Evolutionary conservation across 2,888 invertebrate species (phyloP).

Genomic region (Acrobasis suavella): DNA sequence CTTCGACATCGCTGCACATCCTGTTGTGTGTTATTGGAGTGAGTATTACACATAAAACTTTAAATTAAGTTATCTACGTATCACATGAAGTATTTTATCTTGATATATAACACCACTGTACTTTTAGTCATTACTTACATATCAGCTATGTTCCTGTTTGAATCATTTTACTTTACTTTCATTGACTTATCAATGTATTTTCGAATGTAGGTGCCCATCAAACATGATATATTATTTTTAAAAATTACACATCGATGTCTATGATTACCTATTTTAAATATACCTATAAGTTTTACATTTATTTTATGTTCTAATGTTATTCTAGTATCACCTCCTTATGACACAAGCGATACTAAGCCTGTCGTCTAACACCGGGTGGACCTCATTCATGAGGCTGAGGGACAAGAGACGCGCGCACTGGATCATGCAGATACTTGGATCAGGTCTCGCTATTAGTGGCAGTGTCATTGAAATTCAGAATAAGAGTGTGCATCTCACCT

Average conservation of each 20-base stretch:
- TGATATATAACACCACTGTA: too few species aligned
- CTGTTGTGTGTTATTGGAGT: conserved; percentile 38
- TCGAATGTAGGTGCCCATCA: too few species aligned
- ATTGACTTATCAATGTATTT: too few species aligned
- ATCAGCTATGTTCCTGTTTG: too few species aligned
- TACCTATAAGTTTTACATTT: too few species aligned
- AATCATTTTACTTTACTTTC: too few species aligned
- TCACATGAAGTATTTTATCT: too few species aligned
- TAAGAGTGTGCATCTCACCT: conserved; percentile 45
- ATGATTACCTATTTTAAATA: too few species aligned
- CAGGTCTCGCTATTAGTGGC: conserved; percentile 50
- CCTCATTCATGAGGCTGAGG: conserved; percentile 40
- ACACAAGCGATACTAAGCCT: conserved; percentile 51
- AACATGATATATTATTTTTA: too few species aligned
- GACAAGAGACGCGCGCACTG: conserved; percentile 51
- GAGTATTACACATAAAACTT: conserved; percentile 26
- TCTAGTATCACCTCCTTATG: conserved; percentile 37
- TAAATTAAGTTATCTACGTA: too few species aligned
- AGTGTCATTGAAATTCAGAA: conserved; percentile 45
- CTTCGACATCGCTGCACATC: conserved; percentile 28
- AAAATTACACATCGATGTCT: too few species aligned
- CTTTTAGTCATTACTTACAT: too few species aligned
- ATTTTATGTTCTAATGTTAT: not conserved
- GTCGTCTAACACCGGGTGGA: conserved; percentile 49
- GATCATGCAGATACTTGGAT: conserved; percentile 49